Evolutionary conservation across 2,888 invertebrate species (phyloP), one percentile per base, ranked within the genome.

Genomic region (Psococerastis gibbosa): DNA sequence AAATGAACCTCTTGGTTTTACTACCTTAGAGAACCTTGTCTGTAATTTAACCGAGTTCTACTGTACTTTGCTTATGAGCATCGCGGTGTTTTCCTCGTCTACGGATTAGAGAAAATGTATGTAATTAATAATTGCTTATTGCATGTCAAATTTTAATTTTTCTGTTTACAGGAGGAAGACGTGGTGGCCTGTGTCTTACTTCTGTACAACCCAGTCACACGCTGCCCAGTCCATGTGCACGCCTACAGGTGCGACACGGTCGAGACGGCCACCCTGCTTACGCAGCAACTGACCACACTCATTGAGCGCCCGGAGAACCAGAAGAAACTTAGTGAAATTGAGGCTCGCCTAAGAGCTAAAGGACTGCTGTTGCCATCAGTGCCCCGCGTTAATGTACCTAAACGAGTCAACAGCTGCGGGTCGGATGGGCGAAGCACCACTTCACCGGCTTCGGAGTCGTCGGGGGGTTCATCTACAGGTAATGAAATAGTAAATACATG

Each of bases 191-290:
- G 88, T 53, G 89, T 95, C 45, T 71, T 94, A 50, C 68, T 95
- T 38, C 73, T 95, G 1, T 91, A 87, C 60, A 95, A 95, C 65
- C 92, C 94, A 1, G 78, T 87, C 45, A 92, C 92, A 6, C 82
- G 85, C 52, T 88, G 89, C 58, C 92, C 92, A 0, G 78, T 95
- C 20, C 94, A 95, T 58, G 89, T 92, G 2, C 95, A 97, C 60
- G 92, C 89, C 43, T 95, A 75, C 59, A 75, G 92, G 64, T 92
- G 88, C 60, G 95, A 95, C 61, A 88, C 88, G 8, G 78, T 88
- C 50, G 83, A 88, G 57, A 95, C 94, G 16, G 94, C 95, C 0
- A 75, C 81, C 48, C 72, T 88, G 57, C 70, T 97, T 46, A 80
- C 79, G 57, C 73, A 78, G 9, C 91, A 91, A 56, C 64, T 95